Base-by-base conservation (phyloP, 2,888 invertebrate genomes). In the Hirudinaria manillensis region DNA sequence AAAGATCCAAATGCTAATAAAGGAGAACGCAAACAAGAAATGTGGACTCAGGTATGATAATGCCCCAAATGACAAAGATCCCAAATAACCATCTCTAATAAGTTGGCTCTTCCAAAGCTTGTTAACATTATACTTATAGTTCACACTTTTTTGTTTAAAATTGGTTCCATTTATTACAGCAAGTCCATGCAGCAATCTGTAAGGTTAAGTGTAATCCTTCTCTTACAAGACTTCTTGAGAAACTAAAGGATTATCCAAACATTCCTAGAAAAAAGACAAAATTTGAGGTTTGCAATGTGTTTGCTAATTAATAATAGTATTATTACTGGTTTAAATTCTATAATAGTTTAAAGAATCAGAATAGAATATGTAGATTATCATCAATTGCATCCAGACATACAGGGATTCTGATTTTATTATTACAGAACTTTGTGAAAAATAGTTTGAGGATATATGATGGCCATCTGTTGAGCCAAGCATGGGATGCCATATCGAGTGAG, bases 231-330 rank as follows among this genome's bases (percentile, higher is more conserved):
- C 87, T 92, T 55, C 88, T 94, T 56, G 88, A 90, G 79, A 88
- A 87, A 3, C 88, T 94, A 71, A 89, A 90, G 74, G 89, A 88
- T 73, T 89, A 89, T 82, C 90, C 90, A 61, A 94, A 94, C 83
- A 91, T 94, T 80, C 94, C 94, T 4, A 88, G 93, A 32, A 94
- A 93, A 85, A 91, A 91, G 84, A 87, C 88, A 0, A 94, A 93
- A 83, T 94, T 94, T 81, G 81, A 84, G 83, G 86, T 86, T 80
- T 77, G 56, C 27, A 27, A 2, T 29, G 7, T 61, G n/a, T 34
- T 51, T 55, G 24, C 24, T 16, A 6, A 13, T 16, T 24, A 27
- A 6, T 4, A 7, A n/a, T 0, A 24, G 32, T 24, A 0, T 73
- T 38, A n/a, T 73, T 51, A 55, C 7, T 34, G 19, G 34, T 67